phyloP scores from a whole-genome alignment of 30 jellyfish, hydroid and myxozoan genomes.

The Rhopilema esculentum region DNA sequence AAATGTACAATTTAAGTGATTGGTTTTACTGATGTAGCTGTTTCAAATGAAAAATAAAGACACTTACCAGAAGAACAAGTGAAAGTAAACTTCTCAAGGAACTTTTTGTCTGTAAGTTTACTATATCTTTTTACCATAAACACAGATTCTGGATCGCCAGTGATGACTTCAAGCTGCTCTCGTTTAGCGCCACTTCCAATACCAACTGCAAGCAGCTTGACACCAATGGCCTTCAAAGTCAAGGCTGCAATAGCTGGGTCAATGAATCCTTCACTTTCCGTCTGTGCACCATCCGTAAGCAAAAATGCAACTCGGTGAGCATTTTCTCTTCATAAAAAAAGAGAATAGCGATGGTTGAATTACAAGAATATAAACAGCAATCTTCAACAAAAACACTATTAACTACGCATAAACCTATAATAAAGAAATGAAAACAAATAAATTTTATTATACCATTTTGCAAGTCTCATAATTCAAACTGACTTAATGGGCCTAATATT shows the following conservation, averaged over 20 bases:
- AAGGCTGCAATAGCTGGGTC: constrained; percentile 55
- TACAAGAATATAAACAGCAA: too few species aligned
- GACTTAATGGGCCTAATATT: too few species aligned
- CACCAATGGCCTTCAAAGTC: constrained; percentile 48
- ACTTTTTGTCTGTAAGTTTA: not conserved
- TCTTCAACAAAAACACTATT: too few species aligned
- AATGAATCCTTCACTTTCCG: constrained; percentile 54
- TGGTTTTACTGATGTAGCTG: too few species aligned
- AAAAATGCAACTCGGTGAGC: constrained; percentile 51
- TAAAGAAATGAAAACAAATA: too few species aligned
- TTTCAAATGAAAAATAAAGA: not conserved
- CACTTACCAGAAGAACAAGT: constrained; percentile 46
- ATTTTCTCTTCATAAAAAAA: constrained; percentile 18
- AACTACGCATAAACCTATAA: too few species aligned
- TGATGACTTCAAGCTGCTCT: constrained; percentile 33
- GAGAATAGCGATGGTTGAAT: not conserved
- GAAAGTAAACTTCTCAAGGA: constrained; percentile 8
- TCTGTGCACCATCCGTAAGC: constrained; percentile 71
- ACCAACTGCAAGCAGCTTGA: constrained; percentile 41
- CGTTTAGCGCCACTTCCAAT: constrained; percentile 32
- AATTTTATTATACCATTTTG: too few species aligned
- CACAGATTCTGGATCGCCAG: constrained; percentile 30
- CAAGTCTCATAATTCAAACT: too few species aligned
- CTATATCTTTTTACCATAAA: constrained; percentile 18
- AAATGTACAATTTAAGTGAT: too few species aligned